Conservation (phyloP, 2,888 invertebrate genomes). For the Metellina segmentata region DNA sequence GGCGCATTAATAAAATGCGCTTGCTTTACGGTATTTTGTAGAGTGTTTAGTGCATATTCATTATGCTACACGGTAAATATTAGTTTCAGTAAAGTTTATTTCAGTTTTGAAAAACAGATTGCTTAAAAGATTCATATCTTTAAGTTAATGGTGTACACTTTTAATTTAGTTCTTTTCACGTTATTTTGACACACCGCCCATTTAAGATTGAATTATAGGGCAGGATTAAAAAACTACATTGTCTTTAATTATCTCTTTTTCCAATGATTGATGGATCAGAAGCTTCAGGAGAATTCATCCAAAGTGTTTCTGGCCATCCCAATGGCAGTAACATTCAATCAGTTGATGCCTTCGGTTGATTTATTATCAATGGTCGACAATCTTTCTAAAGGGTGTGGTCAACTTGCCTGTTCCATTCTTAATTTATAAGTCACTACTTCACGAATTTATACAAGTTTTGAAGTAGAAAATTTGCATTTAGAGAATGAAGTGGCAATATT, state of each 20-base stretch:
- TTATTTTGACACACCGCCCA: too few species aligned
- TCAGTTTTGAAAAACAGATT: too few species aligned
- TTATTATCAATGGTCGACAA: conserved; percentile 1
- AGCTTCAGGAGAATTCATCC: conserved; percentile 20
- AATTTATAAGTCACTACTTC: conserved; percentile 13
- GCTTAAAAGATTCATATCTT: too few species aligned
- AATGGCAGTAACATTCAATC: conserved; percentile 13
- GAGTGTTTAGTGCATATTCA: too few species aligned
- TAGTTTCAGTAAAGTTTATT: too few species aligned
- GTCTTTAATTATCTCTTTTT: not conserved
- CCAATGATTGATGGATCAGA: not conserved
- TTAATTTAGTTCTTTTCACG: too few species aligned
- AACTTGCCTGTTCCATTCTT: not conserved
- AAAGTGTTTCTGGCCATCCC: conserved; percentile 14
- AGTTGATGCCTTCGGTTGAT: conserved; percentile 1
- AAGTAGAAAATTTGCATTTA: not conserved
- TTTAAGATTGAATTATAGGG: too few species aligned
- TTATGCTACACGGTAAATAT: too few species aligned
- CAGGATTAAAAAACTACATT: too few species aligned
- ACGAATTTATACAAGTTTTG: not conserved
- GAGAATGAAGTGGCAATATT: not conserved
- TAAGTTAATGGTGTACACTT: too few species aligned
- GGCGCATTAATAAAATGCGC: too few species aligned
- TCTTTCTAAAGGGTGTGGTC: conserved; percentile 32
- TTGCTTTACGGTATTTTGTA: too few species aligned